Conservation (phyloP, 2,113 vertebrate genomes). For the Deroptyus accipitrinus region DNA sequence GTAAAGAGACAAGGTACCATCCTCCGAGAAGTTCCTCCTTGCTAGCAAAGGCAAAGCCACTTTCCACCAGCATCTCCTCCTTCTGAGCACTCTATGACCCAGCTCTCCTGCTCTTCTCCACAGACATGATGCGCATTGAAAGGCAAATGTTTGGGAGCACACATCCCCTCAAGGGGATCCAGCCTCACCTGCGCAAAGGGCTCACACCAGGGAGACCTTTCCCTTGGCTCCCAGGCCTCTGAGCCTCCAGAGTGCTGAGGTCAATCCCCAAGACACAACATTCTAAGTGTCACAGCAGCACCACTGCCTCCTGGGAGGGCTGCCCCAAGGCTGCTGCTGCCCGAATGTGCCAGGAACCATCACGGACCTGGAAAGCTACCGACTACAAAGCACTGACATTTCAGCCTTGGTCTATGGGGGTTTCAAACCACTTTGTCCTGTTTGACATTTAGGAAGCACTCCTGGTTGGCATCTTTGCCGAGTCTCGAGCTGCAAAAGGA, state of each 20-base stretch:
- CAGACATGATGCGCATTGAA: rapidly evolving
- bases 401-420: not conserved
- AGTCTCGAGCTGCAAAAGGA: slow-evolving; percentile 33
- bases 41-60: not conserved
- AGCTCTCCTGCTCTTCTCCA: not conserved
- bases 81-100: not conserved
- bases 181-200: not conserved
- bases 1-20: not conserved
- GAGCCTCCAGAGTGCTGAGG: not conserved
- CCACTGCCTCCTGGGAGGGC: rapidly evolving
- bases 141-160: not conserved
- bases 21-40: not conserved
- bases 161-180: rapidly evolving
- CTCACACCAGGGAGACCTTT: not conserved
- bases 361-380: not conserved
- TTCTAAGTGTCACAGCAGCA: not conserved
- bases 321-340: not conserved
- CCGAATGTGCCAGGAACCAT: not conserved
- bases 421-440: not conserved
- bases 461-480: not conserved
- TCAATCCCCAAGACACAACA: not conserved
- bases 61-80: not conserved
- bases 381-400: not conserved
- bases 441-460: not conserved
- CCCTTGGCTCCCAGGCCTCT: not conserved